phyloP scores from a whole-genome alignment of 2,113 vertebrate genomes.

The Callospermophilus lateralis region DNA sequence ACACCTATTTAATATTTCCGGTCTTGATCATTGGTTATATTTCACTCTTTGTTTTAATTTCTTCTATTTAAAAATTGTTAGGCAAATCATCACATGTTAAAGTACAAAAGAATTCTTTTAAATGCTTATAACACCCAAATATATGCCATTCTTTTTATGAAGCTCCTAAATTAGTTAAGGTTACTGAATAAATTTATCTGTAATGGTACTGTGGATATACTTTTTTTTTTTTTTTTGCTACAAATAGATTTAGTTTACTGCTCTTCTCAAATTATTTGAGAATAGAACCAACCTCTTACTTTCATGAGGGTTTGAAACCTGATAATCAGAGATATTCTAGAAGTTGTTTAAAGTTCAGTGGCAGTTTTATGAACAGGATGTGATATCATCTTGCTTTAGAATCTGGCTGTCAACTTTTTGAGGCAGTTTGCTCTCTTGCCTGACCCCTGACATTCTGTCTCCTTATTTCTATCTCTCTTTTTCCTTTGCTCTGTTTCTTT shows the following conservation, averaged over 20 bases:
- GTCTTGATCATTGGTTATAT: neutral
- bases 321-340: neutral
- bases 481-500: neutral
- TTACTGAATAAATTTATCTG: neutral
- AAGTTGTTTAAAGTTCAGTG: neutral
- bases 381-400: neutral
- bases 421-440: neutral
- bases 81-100: neutral
- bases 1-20: neutral
- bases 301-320: neutral
- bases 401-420: neutral
- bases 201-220: neutral
- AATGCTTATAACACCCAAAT: neutral
- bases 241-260: neutral
- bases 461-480: neutral
- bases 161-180: neutral
- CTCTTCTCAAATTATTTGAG: neutral
- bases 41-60: neutral
- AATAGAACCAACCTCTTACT: neutral
- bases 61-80: too few relatives aligned
- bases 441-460: neutral
- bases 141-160: neutral
- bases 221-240: neutral
- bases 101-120: neutral
- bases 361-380: neutral